Conservation (phyloP, 2,888 invertebrate species). For the Thymelicus acteon region DNA sequence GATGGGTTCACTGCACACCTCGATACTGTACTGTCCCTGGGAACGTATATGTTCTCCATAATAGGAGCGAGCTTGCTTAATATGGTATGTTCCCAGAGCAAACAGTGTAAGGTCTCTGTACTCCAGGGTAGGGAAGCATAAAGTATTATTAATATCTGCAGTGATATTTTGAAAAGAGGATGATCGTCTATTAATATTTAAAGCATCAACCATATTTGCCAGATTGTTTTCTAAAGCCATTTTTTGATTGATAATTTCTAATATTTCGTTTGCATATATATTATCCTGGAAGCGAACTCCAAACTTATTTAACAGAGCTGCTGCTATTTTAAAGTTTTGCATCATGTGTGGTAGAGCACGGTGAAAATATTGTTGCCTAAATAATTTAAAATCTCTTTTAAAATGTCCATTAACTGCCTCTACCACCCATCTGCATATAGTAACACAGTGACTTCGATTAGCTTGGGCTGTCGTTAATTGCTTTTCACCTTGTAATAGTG, state of each 20-base stretch:
- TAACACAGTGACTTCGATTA: conserved; percentile 37
- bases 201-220: conserved; percentile 27
- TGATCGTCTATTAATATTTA: conserved; percentile 38
- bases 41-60: conserved; percentile 32
- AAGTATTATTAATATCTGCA: conserved; percentile 29
- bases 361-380: no score
- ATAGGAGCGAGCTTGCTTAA: conserved; percentile 39
- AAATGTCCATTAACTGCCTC: conserved; percentile 30
- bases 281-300: background rate
- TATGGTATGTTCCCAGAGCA: conserved; percentile 40
- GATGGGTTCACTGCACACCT: conserved; percentile 22
- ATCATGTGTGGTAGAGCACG: no score
- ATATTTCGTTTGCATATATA: conserved; percentile 31
- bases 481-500: conserved; percentile 37
- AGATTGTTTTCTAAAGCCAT: conserved; percentile 38
- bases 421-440: conserved; percentile 40
- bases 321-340: no score
- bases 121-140: conserved; percentile 32
- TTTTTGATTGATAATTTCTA: conserved; percentile 33
- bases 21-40: conserved; percentile 27
- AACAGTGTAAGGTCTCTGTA: conserved; percentile 36
- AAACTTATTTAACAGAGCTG: no score
- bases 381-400: conserved; percentile 26
- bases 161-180: conserved; percentile 35
- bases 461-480: conserved; percentile 39